These are phyloP conservation scores for Glaucidium brasilianum DNA, from an alignment of 2,113 vertebrate genomes.

Conservation along the genomic window DNA sequence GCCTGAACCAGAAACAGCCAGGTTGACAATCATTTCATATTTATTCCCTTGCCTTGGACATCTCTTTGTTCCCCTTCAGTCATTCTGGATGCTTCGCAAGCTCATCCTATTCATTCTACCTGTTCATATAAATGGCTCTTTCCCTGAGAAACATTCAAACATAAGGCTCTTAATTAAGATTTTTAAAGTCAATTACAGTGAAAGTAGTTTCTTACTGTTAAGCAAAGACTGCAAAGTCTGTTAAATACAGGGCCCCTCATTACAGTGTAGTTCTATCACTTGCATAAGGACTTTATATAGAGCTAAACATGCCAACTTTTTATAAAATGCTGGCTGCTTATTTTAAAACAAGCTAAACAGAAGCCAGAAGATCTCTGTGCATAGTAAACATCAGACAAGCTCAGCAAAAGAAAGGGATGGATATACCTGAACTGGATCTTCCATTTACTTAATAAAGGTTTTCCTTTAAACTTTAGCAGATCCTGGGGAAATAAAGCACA, in stretches of 20 bases:
- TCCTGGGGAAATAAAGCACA: slow-evolving; percentile 24
- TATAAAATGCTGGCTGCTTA: not conserved
- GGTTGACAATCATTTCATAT: not conserved
- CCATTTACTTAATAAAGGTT: slow-evolving; percentile 6
- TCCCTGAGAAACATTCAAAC: not conserved
- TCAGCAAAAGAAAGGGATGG: not conserved
- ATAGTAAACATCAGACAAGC: not conserved
- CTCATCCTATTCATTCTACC: not conserved
- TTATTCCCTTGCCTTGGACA: not conserved
- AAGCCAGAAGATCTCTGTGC: not conserved
- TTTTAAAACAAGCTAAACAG: not conserved
- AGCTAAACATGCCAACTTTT: not conserved
- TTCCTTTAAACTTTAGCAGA: not conserved
- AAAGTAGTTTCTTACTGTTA: not conserved
- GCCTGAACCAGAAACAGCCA: not conserved
- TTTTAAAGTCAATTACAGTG: not conserved
- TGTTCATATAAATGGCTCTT: not conserved
- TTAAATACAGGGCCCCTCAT: not conserved
- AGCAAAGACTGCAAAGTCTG: not conserved
- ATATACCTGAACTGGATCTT: slow-evolving; percentile 13
- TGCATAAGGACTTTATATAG: not conserved
- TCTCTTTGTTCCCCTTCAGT: not conserved
- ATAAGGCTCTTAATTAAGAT: not conserved
- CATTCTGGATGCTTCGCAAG: not conserved
- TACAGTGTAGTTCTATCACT: not conserved